These are phyloP conservation scores for Zaprionus gabonicus DNA, from an alignment of 1,140 invertebrate genomes.

Conservation along the genomic window DNA sequence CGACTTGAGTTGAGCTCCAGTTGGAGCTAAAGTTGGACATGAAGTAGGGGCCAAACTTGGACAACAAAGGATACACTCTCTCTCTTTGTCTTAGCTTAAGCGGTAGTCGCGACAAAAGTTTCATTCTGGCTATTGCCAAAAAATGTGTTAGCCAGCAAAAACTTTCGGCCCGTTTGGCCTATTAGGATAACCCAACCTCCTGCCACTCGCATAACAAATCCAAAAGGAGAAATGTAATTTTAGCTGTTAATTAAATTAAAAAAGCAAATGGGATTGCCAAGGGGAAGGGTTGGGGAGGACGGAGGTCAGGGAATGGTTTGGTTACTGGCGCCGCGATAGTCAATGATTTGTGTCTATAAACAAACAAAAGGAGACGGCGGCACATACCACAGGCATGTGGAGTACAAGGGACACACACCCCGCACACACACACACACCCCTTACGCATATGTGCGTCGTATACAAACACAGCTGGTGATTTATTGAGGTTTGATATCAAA, in stretches of 20 bases:
- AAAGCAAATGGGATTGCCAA: conserved; percentile 17
- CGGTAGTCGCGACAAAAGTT: conserved; percentile 53
- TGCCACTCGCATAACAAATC: conserved; percentile 6
- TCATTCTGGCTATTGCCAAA: conserved; percentile 62
- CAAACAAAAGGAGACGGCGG: conserved; percentile 59
- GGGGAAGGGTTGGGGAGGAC: neutral
- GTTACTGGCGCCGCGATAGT: conserved; percentile 71
- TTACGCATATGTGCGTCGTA: conserved; percentile 23
- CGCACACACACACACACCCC: conserved; percentile 18
- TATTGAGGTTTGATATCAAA: conserved; percentile 83
- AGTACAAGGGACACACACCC: conserved; percentile 51
- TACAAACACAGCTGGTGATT: conserved; percentile 82
- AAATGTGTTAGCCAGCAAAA: conserved; percentile 71
- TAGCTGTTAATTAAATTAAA: conserved; percentile 81
- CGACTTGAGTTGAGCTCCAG: conserved; percentile 24
- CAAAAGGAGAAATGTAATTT: conserved; percentile 67
- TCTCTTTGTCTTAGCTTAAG: conserved; percentile 42
- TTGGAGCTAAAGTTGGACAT: conserved; percentile 27
- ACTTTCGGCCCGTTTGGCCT: conserved; percentile 60
- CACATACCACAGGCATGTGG: conserved; percentile 69
- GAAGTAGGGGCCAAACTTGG: conserved; percentile 35
- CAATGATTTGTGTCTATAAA: conserved; percentile 82
- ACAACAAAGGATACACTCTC: conserved; percentile 18
- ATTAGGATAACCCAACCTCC: conserved; percentile 53
- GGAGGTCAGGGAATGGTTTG: neutral